Evolutionary conservation across 2,888 invertebrate genomes (phyloP).

Genomic region (Scaptodrosophila latifasciaeformis): DNA sequence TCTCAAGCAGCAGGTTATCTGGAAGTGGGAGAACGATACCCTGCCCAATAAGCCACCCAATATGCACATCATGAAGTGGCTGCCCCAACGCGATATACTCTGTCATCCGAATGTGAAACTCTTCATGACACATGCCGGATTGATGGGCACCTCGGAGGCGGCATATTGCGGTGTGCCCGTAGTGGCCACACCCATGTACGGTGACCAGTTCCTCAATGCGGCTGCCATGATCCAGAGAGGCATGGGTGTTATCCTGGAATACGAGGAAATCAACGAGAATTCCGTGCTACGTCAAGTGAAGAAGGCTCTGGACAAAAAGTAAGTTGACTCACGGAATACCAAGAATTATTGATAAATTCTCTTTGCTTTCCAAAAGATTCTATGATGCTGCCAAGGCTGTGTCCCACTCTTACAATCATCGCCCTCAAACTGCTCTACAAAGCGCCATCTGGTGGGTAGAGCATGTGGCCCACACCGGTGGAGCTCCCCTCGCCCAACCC

Average conservation of each 20-base stretch:
- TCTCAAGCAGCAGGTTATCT: conserved; percentile 60
- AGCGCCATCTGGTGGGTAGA: conserved; percentile 82
- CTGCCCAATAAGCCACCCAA: conserved; percentile 49
- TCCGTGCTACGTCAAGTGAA: conserved; percentile 76
- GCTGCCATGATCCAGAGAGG: conserved; percentile 77
- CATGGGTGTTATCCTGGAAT: conserved; percentile 77
- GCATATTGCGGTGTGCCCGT: conserved; percentile 74
- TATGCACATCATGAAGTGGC: conserved; percentile 61
- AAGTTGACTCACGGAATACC: too few species aligned
- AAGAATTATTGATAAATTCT: too few species aligned
- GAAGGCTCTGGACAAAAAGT: conserved; percentile 75
- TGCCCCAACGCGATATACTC: conserved; percentile 73
- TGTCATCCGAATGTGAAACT: conserved; percentile 74
- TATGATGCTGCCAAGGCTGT: conserved; percentile 75
- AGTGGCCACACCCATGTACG: conserved; percentile 75
- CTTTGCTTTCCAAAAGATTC: conserved; percentile 36
- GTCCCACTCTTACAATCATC: conserved; percentile 77
- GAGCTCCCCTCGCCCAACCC: conserved; percentile 77
- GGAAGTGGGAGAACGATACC: conserved; percentile 69
- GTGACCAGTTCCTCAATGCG: conserved; percentile 80
- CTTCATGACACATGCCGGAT: conserved; percentile 74
- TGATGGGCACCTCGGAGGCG: conserved; percentile 74
- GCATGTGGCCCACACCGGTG: conserved; percentile 78
- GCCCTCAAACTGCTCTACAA: conserved; percentile 78
- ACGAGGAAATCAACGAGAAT: conserved; percentile 76